phyloP scores from a whole-genome alignment of 2,888 invertebrate species.

The Uloborus plumipes region DNA sequence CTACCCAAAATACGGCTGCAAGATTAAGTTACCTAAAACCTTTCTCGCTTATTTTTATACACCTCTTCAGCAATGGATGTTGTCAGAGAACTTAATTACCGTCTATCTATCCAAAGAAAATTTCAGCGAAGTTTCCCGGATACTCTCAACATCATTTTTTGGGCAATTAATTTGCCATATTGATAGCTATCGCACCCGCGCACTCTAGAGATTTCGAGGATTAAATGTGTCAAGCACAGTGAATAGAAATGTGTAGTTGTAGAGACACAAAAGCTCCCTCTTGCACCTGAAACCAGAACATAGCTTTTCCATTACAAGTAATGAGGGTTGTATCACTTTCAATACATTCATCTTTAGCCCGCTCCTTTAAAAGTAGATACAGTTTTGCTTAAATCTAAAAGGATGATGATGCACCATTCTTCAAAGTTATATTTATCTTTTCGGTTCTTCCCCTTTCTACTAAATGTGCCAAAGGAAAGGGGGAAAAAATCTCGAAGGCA shows the following conservation, averaged over 20 bases:
- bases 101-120: no score
- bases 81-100: no score
- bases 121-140: no score
- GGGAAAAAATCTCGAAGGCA: slow-evolving; percentile 13
- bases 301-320: slow-evolving; percentile 50
- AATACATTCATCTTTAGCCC: slow-evolving; percentile 48
- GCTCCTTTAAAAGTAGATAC: slow-evolving; percentile 44
- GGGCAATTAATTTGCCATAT: slow-evolving; percentile 24
- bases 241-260: not conserved
- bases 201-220: slow-evolving; percentile 20
- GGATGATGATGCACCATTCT: slow-evolving; percentile 38
- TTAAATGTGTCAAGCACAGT: slow-evolving; percentile 46
- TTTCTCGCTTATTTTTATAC: no score
- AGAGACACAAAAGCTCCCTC: not conserved
- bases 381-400: slow-evolving; percentile 50
- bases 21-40: no score
- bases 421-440: slow-evolving; percentile 53
- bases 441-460: slow-evolving; percentile 12
- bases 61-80: no score
- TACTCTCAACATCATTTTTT: no score
- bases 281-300: slow-evolving; percentile 10
- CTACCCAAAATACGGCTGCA: no score
- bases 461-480: slow-evolving; percentile 13
- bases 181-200: slow-evolving; percentile 22
- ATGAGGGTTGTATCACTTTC: slow-evolving; percentile 44